Percentiles rank a stretch among this genome's conserved stretches.
Evolutionary conservation across 2,797 vertebrate genomes (phyloP).

Genomic region (Eremophila alpestris): DNA sequence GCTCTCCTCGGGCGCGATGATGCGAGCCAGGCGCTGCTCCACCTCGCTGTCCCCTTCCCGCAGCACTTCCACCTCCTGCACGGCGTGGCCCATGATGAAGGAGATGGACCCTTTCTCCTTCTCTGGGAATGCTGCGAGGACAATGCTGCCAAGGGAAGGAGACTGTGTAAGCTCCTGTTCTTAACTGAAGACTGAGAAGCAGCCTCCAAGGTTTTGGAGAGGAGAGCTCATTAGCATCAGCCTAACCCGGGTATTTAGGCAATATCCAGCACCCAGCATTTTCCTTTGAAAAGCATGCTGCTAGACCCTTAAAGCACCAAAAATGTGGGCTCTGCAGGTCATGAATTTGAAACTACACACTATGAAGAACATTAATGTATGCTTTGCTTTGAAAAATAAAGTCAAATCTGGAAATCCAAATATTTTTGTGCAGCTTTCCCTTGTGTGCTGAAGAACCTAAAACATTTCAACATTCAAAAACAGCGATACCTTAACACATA

Average conservation of each 20-base stretch:
- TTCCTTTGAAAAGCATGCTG: neutral
- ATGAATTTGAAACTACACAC: neutral
- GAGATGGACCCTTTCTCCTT: conserved; percentile 65
- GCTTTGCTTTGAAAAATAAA: neutral
- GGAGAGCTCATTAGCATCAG: neutral
- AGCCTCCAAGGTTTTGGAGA: neutral
- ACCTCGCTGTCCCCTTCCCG: conserved; percentile 71
- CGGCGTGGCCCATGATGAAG: conserved; percentile 87
- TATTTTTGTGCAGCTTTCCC: neutral
- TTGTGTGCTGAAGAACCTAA: neutral
- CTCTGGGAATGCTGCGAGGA: conserved; percentile 82
- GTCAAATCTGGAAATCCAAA: neutral
- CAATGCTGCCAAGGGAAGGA: conserved; percentile 77
- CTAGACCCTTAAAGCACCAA: neutral
- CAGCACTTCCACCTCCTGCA: conserved; percentile 81
- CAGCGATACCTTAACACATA: neutral
- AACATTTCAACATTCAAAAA: neutral
- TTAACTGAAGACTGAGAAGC: neutral
- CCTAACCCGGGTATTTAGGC: neutral
- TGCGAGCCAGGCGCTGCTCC: conserved; percentile 65
- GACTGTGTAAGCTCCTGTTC: neutral
- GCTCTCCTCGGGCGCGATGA: conserved; percentile 65
- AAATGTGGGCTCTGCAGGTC: neutral
- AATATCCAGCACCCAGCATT: neutral
- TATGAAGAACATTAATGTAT: neutral